Conservation (phyloP, 2,797 vertebrate genomes). For the Craterocephalus amniculus region DNA sequence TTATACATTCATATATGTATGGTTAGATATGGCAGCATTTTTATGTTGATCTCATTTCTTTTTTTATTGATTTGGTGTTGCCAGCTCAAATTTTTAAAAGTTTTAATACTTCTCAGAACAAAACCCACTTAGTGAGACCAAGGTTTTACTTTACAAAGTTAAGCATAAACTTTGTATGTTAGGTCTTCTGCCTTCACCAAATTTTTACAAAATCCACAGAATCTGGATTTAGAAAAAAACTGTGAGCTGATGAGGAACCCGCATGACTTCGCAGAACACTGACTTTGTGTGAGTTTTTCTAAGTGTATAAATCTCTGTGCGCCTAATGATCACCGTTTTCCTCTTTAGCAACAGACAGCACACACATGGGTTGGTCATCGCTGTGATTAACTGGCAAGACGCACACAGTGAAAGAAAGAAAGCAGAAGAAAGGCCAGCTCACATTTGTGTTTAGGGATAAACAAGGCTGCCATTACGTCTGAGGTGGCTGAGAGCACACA, state of each 20-base stretch:
- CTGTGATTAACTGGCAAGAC: slow-evolving; percentile 29
- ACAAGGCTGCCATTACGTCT: slow-evolving; percentile 51
- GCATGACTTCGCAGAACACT: slow-evolving; percentile 36
- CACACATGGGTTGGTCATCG: slow-evolving; percentile 29
- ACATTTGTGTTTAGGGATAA: slow-evolving; percentile 52
- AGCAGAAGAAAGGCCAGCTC: slow-evolving; percentile 7
- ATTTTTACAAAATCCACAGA: neutral
- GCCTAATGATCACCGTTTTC: slow-evolving; percentile 44
- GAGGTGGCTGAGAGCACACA: slow-evolving; percentile 32
- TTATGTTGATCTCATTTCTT: neutral
- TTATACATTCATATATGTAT: rapidly evolving
- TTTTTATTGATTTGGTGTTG: neutral
- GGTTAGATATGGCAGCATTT: neutral
- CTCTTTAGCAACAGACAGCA: slow-evolving; percentile 24
- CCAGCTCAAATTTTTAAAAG: neutral
- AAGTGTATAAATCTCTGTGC: slow-evolving; percentile 5
- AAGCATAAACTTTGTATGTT: too few relatives aligned
- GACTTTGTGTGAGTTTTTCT: slow-evolving; percentile 11
- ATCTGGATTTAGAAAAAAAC: neutral
- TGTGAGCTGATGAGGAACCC: slow-evolving; percentile 1
- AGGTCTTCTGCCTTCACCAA: neutral
- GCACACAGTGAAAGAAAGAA: slow-evolving; percentile 12
- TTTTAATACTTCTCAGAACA: neutral
- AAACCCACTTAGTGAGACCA: neutral
- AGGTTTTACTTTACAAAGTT: neutral